Evolutionary conservation across 92 coral and sea anemone genomes (phyloP).

Genomic region (Heliopora coerulea): DNA sequence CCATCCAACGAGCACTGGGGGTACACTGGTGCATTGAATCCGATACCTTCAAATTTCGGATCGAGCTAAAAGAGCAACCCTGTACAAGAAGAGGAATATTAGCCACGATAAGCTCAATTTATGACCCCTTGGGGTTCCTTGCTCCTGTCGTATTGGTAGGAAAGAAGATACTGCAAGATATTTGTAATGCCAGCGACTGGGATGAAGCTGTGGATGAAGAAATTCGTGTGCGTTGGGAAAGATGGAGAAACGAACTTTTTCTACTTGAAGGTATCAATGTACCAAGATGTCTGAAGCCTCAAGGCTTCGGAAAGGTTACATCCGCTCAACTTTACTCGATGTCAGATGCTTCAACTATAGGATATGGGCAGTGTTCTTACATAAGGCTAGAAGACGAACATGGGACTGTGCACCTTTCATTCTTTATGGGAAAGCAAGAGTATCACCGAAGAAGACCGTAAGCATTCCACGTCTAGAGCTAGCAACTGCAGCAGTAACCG

Average conservation of each 20-base stretch:
- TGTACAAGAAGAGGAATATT: constrained; percentile 53
- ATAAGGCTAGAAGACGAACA: constrained; percentile 54
- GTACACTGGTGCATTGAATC: constrained; percentile 56
- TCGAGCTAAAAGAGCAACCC: constrained; percentile 48
- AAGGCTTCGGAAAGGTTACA: constrained; percentile 49
- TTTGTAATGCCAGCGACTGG: constrained; percentile 48
- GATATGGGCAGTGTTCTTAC: constrained; percentile 62
- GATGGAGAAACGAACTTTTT: constrained; percentile 50
- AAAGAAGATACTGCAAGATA: constrained; percentile 55
- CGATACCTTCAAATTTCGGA: constrained; percentile 44
- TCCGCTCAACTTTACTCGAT: constrained; percentile 53
- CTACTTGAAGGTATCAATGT: constrained; percentile 44
- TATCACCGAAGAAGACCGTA: constrained; percentile 55
- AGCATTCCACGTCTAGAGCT: constrained; percentile 59
- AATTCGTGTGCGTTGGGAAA: constrained; percentile 50
- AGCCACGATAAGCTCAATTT: constrained; percentile 47
- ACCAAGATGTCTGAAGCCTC: constrained; percentile 63
- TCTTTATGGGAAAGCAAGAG: constrained; percentile 58
- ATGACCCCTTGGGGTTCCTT: constrained; percentile 50
- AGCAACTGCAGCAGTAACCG: constrained; percentile 60
- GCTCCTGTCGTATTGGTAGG: constrained; percentile 55
- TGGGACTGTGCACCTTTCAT: constrained; percentile 48
- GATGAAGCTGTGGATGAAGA: constrained; percentile 51
- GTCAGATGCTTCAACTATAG: constrained; percentile 58
- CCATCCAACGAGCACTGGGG: constrained; percentile 54